phyloP scores from a whole-genome alignment of 2,888 invertebrate genomes.

The Tuta absoluta region DNA sequence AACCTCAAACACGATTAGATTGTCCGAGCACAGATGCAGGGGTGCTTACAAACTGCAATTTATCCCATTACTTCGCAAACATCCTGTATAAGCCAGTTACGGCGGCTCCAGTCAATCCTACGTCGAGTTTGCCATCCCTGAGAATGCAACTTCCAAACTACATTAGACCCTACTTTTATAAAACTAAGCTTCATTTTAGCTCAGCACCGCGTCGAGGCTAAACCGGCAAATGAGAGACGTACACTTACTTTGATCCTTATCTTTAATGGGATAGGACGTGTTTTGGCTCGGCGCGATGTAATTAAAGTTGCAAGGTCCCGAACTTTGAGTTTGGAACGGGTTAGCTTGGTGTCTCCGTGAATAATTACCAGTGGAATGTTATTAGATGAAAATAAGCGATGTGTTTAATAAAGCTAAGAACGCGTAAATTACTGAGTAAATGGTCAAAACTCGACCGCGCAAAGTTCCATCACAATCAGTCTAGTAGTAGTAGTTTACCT shows the following conservation, averaged over 20 bases:
- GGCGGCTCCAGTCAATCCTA: slow-evolving; percentile 54
- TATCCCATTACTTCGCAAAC: slow-evolving; percentile 13
- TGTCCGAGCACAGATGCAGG: not conserved
- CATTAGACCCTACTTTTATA: not conserved
- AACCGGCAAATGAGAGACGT: not conserved
- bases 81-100: slow-evolving; percentile 45
- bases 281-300: slow-evolving; percentile 2
- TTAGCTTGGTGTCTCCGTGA: slow-evolving; percentile 13
- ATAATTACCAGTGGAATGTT: slow-evolving; percentile 9
- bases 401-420: not conserved
- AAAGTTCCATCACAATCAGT: too few relatives aligned
- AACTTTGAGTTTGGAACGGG: slow-evolving; percentile 14
- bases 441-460: too few relatives aligned
- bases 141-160: slow-evolving; percentile 18
- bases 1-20: not conserved
- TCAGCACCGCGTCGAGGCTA: slow-evolving; percentile 2
- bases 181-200: not conserved
- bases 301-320: slow-evolving; percentile 18
- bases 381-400: slow-evolving; percentile 4
- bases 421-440: too few relatives aligned
- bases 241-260: slow-evolving; percentile 5
- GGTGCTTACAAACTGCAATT: slow-evolving; percentile 10
- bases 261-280: not conserved
- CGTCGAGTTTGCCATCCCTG: slow-evolving; percentile 55
- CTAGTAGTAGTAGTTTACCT: too few relatives aligned